Percentiles rank a stretch among this genome's conserved stretches.
Evolutionary conservation across 2,888 invertebrate genomes (phyloP).

Genomic region (Carpatolechia fugitivella): DNA sequence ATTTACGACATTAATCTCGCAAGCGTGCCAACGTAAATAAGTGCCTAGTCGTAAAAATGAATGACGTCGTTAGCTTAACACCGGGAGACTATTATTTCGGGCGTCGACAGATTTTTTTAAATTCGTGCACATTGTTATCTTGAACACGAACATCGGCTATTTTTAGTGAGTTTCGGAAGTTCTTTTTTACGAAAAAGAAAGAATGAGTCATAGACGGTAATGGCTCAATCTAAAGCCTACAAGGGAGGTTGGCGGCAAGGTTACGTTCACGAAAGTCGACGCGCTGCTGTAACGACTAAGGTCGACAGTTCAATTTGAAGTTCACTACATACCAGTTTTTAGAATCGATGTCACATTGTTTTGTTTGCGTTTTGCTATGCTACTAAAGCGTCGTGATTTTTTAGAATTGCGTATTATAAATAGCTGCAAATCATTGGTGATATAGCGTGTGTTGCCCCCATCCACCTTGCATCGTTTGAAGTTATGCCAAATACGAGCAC

Average conservation of each 20-base stretch:
- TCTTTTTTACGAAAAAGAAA: background rate
- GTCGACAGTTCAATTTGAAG: conserved; percentile 14
- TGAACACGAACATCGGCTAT: background rate
- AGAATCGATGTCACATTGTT: background rate
- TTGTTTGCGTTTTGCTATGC: background rate
- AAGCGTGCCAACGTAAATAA: conserved; percentile 21
- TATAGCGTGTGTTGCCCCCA: conserved; percentile 27
- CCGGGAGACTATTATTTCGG: conserved; percentile 10
- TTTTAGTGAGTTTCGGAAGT: background rate
- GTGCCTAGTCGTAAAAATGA: conserved; percentile 19
- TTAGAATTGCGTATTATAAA: conserved; percentile 8
- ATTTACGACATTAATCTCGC: conserved; percentile 4
- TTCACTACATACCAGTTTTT: background rate
- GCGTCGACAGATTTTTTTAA: conserved; percentile 7
- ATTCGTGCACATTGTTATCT: conserved; percentile 5
- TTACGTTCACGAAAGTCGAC: conserved; percentile 10
- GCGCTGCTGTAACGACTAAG: conserved; percentile 18
- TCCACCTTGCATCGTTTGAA: conserved; percentile 48
- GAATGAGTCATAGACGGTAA: conserved; percentile 4
- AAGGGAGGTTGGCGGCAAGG: conserved; percentile 23
- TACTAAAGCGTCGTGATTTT: background rate
- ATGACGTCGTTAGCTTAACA: conserved; percentile 21
- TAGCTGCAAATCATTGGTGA: conserved; percentile 22
- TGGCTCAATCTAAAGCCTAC: conserved; percentile 3
- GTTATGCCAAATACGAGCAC: conserved; percentile 55